Conservation (phyloP, 2,113 vertebrate species). For the Menidia beryllina region DNA sequence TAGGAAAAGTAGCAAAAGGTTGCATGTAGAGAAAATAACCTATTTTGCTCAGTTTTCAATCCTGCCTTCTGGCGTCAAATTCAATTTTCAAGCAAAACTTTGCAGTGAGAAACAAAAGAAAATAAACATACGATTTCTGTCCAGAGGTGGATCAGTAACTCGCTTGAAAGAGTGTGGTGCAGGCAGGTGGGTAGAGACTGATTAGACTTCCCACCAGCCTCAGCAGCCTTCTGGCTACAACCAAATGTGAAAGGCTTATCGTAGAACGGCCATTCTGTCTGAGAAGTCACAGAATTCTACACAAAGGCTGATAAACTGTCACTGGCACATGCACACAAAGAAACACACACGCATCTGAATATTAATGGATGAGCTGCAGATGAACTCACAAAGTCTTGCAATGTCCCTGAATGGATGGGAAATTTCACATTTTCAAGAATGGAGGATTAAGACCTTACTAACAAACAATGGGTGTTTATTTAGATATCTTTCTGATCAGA, state of each 20-base stretch:
- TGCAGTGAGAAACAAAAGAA: constrained; percentile 74
- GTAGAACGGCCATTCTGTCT: constrained; percentile 66
- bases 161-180: constrained; percentile 73
- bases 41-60: constrained; percentile 86
- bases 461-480: no score
- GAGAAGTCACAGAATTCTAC: constrained; percentile 51
- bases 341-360: no score
- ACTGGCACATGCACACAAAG: constrained; percentile 5
- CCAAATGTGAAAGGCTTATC: constrained; percentile 73
- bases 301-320: constrained; percentile 61
- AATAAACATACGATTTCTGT: constrained; percentile 77
- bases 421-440: neutral
- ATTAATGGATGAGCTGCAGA: constrained; percentile 32
- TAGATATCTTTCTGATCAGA: no score
- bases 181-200: constrained; percentile 62
- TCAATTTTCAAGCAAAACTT: constrained; percentile 86
- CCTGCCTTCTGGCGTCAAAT: constrained; percentile 85
- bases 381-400: constrained; percentile 33
- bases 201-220: constrained; percentile 61
- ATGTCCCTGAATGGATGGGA: constrained; percentile 11
- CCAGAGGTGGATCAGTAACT: constrained; percentile 82
- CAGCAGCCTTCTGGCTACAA: constrained; percentile 71
- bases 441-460: neutral
- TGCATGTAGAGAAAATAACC: constrained; percentile 79
- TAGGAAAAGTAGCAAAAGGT: constrained; percentile 73